These are phyloP conservation scores for Hypsibius dujardini DNA, from an alignment of 1,140 invertebrate genomes.

Conservation along the genomic window DNA sequence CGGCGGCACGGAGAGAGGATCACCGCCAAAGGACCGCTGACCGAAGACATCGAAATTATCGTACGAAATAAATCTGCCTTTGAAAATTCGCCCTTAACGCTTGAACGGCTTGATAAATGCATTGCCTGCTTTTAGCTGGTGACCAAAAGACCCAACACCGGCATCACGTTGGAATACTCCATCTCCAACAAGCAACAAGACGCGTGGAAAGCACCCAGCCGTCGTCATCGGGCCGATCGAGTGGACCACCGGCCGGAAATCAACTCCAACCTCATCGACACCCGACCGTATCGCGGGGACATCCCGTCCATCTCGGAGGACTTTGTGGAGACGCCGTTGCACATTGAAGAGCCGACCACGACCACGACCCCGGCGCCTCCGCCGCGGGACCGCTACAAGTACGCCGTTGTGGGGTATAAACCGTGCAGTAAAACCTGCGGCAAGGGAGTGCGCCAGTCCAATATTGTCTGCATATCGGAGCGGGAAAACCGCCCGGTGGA, in stretches of 20 bases:
- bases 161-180: conserved; percentile 72
- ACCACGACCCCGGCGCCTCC: conserved; percentile 38
- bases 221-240: conserved; percentile 16
- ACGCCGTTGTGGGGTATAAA: conserved; percentile 56
- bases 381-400: conserved; percentile 30
- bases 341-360: conserved; percentile 19
- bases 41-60: conserved; percentile 57
- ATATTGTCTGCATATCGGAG: neutral
- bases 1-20: conserved; percentile 39
- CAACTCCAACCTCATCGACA: conserved; percentile 17
- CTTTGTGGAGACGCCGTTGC: conserved; percentile 21
- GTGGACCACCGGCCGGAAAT: neutral
- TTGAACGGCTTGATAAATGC: neutral
- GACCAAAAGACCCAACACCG: conserved; percentile 55
- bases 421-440: conserved; percentile 62
- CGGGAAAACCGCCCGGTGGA: neutral
- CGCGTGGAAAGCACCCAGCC: conserved; percentile 16
- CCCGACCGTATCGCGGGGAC: neutral
- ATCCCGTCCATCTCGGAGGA: conserved; percentile 21
- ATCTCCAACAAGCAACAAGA: conserved; percentile 24
- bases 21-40: conserved; percentile 52
- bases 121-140: conserved; percentile 41
- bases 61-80: conserved; percentile 33
- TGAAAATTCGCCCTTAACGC: too few species aligned
- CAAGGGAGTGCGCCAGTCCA: neutral